Conservation (phyloP, 2,888 invertebrate genomes). For the Drosophila demipolita region DNA sequence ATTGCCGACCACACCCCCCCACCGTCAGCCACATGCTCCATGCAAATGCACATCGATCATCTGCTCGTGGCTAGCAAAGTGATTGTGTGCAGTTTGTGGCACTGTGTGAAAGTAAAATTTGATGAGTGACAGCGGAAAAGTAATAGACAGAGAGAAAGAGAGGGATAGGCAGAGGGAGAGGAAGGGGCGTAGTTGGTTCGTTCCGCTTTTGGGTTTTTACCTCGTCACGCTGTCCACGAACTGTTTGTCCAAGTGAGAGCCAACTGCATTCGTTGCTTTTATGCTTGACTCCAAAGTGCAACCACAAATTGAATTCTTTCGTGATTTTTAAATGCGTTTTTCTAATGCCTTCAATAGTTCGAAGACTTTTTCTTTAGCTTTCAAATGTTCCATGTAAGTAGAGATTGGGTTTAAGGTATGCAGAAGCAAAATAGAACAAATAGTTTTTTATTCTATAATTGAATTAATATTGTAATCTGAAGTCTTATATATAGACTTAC, state of each 20-base stretch:
- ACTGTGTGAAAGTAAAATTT: slow-evolving; percentile 75
- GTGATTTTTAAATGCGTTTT: slow-evolving; percentile 4
- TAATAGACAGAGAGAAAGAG: background rate
- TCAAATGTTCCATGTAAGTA: background rate
- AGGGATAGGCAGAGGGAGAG: background rate
- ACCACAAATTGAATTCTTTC: slow-evolving; percentile 11
- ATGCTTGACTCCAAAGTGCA: slow-evolving; percentile 31
- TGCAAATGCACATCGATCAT: slow-evolving; percentile 80
- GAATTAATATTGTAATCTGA: background rate
- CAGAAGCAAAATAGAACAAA: background rate
- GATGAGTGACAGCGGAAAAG: slow-evolving; percentile 38
- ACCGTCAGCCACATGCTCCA: slow-evolving; percentile 26
- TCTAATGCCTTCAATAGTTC: background rate
- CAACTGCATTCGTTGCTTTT: slow-evolving; percentile 25
- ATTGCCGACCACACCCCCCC: slow-evolving; percentile 2
- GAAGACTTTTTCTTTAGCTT: background rate
- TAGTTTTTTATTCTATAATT: background rate
- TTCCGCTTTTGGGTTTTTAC: slow-evolving; percentile 36
- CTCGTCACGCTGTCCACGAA: slow-evolving; percentile 47
- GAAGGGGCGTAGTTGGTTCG: slow-evolving; percentile 23
- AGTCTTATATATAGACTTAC: too few relatives aligned
- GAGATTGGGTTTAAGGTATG: accelerated
- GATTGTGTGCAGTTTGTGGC: slow-evolving; percentile 61
- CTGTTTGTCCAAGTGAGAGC: slow-evolving; percentile 65
- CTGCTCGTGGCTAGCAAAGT: slow-evolving; percentile 59